These are phyloP conservation scores for Carcharodon carcharias DNA, from an alignment of 2,797 vertebrate genomes.

Conservation along the genomic window DNA sequence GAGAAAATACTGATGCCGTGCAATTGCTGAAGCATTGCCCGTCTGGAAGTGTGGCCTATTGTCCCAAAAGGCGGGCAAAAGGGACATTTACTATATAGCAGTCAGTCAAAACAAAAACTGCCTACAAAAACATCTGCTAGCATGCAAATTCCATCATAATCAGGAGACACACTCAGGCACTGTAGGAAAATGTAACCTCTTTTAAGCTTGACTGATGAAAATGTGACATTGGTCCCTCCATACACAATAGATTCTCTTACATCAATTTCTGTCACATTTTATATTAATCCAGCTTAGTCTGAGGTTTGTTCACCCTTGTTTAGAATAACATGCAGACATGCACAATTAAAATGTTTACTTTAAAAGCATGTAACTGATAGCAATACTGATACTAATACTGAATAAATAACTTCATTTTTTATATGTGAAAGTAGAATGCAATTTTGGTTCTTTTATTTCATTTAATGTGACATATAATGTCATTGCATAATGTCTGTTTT, in stretches of 20 bases:
- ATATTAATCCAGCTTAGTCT: neutral
- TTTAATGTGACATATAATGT: neutral
- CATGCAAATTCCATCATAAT: slow-evolving; percentile 15
- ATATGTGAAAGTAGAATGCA: neutral
- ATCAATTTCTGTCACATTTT: neutral
- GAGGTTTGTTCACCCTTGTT: neutral
- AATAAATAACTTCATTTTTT: neutral
- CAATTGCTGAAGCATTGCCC: slow-evolving; percentile 82
- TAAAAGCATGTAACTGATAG: slow-evolving; percentile 4
- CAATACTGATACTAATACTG: slow-evolving; percentile 19
- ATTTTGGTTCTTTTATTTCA: neutral
- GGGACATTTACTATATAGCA: slow-evolving; percentile 42
- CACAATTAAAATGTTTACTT: neutral
- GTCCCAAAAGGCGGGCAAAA: slow-evolving; percentile 48
- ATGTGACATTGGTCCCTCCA: neutral
- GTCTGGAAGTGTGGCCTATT: slow-evolving; percentile 73
- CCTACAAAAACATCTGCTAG: neutral
- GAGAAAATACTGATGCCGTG: slow-evolving; percentile 79
- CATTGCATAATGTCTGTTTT: neutral
- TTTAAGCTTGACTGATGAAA: slow-evolving; percentile 11
- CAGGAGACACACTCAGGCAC: neutral
- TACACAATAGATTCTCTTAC: neutral
- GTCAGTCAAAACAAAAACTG: slow-evolving; percentile 6
- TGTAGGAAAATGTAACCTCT: neutral
- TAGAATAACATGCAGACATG: slow-evolving; percentile 8